Evolutionary conservation across 2,888 invertebrate species (phyloP), one percentile per base, ranked within the genome.

Genomic region (Blera fallax): DNA sequence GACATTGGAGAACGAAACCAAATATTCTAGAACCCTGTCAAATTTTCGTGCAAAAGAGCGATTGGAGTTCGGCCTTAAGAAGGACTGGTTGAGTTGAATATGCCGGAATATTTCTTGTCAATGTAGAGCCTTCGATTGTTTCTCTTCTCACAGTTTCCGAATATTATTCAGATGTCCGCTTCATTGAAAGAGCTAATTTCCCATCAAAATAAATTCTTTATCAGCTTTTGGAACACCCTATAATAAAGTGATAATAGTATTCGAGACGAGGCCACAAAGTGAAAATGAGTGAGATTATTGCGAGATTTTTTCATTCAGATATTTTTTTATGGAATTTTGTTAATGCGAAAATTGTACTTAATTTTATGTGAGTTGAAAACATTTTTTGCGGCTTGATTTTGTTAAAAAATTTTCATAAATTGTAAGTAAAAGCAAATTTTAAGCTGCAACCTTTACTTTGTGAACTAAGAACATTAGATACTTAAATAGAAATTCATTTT

Each of bases 371-470:
- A 40, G 14, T 16, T 48, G 18, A 16, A 18, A 14, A 7, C n/a
- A 27, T 50, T 50, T n/a, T 54, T 45, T 69, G 67, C 54, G 40
- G 21, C 18, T 40, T 54, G 24, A 67, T 34, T 50, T 52, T 27
- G 29, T 29, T 54, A 54, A 54, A 54, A 48, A 40, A 32, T 48
- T 34, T 32, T 24, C 10, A 14, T 48, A 32, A 48, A 54, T 76
- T 78, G 14, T 37, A 67, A 67, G 40, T 58, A 40, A 58, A 76
- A 76, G 52, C 60, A 37, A 58, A 37, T 62, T 62, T 43, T 16
- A 69, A 78, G 60, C 77, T 56, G n/a, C 40, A 48, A 67, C 37
- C 58, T 18, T 62, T 43, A 16, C 16, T 62, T 37, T 14, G 34
- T 65, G 50, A 65, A 52, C 48, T 21, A 48, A 50, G 24, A 50